Base-by-base conservation (phyloP, 2,797 vertebrate species). In the Ctenosaura bakeri region DNA sequence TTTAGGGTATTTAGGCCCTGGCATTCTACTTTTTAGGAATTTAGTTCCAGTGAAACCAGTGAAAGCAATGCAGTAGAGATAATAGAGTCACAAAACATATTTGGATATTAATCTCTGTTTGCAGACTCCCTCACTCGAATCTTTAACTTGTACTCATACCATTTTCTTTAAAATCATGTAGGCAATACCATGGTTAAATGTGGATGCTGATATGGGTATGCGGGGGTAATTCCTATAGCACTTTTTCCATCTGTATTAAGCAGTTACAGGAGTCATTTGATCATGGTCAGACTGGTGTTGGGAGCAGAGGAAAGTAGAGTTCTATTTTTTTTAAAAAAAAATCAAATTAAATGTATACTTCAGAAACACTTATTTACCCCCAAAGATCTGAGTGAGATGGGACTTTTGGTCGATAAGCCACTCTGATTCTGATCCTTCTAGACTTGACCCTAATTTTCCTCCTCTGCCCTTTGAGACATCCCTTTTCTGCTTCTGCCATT, bases 201-300 rank as follows among this genome's bases (percentile, higher is more conserved):
- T 46, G 54, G n/a, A 54, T 79, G 73, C 66, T 78, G 35, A 54
- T 69, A 56, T 46, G 32, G n/a, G 38, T 85, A n/a, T 46, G 32
- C 46, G n/a, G 42, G 24, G 10, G n/a, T 54, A 64, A 89, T n/a
- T 84, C n/a, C 6, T 20, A 32, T 69, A 85, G 66, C 73, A 52
- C 20, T 62, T 2, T 46, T 69, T 66, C 71, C 42, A 85, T 78
- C 54, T 83, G 12, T 66, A 83, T 84, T 78, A 42, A 66, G 42
- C 62, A 85, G 78, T 85, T 78, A 66, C 42, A 52, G 32, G 18
- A 89, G 4, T 78, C 82, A 35, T 85, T 2, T 78, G 73, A 85
- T 89, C 73, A 66, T 42, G 52, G 42, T 78, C 32, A 77, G 32
- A 66, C 82, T 62, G 32, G 81, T n/a, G 66, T 66, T 62, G 54